A percentile compares a stretch with the other conserved stretches of the same genome.
phyloP scores from a whole-genome alignment of 2,888 invertebrate species.

The Netelia virgata region DNA sequence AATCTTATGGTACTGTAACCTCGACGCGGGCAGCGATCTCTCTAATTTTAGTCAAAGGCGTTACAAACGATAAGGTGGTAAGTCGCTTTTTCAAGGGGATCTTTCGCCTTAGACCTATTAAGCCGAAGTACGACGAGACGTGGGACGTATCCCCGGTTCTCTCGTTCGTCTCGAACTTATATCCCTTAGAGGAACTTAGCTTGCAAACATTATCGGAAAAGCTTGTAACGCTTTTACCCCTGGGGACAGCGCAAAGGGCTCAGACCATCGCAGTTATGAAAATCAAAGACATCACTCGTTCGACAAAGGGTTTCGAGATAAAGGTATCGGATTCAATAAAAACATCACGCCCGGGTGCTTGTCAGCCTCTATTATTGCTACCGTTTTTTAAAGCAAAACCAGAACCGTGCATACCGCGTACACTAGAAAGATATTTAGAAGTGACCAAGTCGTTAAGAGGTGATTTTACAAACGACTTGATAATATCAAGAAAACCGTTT shows the following conservation, averaged over 20 bases:
- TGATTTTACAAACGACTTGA: slow-evolving; percentile 33
- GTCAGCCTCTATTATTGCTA: slow-evolving; percentile 37
- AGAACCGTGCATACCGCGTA: slow-evolving; percentile 20
- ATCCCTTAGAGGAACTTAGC: too few relatives aligned
- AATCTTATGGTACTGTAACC: slow-evolving; percentile 53
- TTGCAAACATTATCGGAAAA: too few relatives aligned
- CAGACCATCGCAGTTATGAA: too few relatives aligned
- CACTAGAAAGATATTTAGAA: slow-evolving; percentile 32
- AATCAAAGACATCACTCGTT: neutral
- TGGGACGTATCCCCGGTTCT: slow-evolving; percentile 44
- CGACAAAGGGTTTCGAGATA: slow-evolving; percentile 41
- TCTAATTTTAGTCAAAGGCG: too few relatives aligned
- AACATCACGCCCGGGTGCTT: slow-evolving; percentile 50
- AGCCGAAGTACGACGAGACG: slow-evolving; percentile 50
- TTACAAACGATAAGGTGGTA: neutral
- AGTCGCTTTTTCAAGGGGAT: slow-evolving; percentile 55
- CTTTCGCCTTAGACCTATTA: slow-evolving; percentile 26
- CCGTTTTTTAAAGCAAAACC: slow-evolving; percentile 23
- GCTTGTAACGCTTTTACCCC: slow-evolving; percentile 46
- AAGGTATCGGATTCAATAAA: slow-evolving; percentile 50
- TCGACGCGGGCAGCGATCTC: slow-evolving; percentile 46
- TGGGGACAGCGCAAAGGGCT: too few relatives aligned
- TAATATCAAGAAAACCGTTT: slow-evolving; percentile 44
- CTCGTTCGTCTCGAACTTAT: neutral
- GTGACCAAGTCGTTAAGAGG: slow-evolving; percentile 33